Conservation (phyloP, 2,888 invertebrate genomes). For the Pollenia amentaria region DNA sequence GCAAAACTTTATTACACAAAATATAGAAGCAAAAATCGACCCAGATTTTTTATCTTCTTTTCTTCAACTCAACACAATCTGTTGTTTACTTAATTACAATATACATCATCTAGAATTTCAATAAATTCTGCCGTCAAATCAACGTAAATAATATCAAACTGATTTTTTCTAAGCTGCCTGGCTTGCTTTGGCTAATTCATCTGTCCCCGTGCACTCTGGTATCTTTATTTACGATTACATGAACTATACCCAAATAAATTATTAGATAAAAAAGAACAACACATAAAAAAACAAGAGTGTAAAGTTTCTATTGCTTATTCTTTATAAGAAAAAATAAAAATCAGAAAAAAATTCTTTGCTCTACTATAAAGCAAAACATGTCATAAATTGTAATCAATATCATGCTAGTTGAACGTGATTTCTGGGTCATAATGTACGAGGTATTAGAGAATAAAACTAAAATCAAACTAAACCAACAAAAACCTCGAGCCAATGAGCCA, state of each 20-base stretch:
- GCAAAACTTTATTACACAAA: constrained; percentile 4
- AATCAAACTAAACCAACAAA: constrained; percentile 40
- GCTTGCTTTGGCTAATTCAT: constrained; percentile 8
- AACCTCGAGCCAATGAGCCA: constrained; percentile 36
- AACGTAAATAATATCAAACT: constrained; percentile 48
- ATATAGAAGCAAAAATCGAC: constrained; percentile 18
- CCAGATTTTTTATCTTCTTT: constrained; percentile 25
- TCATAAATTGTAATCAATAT: constrained; percentile 74
- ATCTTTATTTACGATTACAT: constrained; percentile 18
- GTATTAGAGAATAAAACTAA: constrained; percentile 58
- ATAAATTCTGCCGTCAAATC: constrained; percentile 55
- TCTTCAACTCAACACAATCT: background rate
- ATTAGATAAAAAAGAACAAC: constrained; percentile 23
- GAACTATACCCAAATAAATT: constrained; percentile 28
- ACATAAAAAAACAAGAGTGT: constrained; percentile 37
- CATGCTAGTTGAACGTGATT: constrained; percentile 72
- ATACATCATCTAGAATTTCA: constrained; percentile 46
- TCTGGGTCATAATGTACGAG: constrained; percentile 70
- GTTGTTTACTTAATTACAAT: constrained; percentile 38
- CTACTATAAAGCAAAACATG: constrained; percentile 57
- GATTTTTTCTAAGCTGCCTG: constrained; percentile 54
- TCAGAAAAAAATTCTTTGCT: constrained; percentile 36
- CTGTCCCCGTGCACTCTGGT: constrained; percentile 32
- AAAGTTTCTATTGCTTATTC: constrained; percentile 54
- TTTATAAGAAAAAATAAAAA: constrained; percentile 3